Base-by-base conservation (phyloP, 2,113 vertebrate species). In the Dinomys branickii region DNA sequence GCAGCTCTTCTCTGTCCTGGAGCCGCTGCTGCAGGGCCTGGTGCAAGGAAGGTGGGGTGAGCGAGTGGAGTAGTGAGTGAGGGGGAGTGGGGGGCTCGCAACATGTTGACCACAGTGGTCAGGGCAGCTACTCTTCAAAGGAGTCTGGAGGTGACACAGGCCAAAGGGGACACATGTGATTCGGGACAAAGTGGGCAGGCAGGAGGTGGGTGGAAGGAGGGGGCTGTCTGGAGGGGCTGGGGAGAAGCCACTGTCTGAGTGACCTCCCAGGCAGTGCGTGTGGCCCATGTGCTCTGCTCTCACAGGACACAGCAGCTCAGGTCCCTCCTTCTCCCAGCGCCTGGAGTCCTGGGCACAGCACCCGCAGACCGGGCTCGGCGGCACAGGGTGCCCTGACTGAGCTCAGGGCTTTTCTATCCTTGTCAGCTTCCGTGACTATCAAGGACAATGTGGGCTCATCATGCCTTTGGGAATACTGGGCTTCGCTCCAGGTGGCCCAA, bases 331-430 rank as follows among this genome's bases (percentile, higher is more conserved):
- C 24, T 9, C 38, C 44, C 7, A 35, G 63, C 12, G 12, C 63
- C 63, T 65, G 63, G 63, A 30, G 30, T 65, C 63, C 63, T 33
- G 63, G 63, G 63, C 4, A 17, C 19, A 20, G 69, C 2, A 3
- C 69, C 69, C 3, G 0, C 67, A 38, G 71, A 38, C 22, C 71
- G 4, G n/a, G 71, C 22, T 75, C 71, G 26, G 26, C 4, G 58
- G 13, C 0, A 0, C 10, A n/a, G 38, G 33, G 11, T 7, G 1
- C 56, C 0, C 0, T 1, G 7, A n/a, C 22, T 41, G n/a, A 35
- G 22, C 7, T 5, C 3, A 38, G 13, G 13, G 35, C 63, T 20
- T 22, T 26, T 78, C 14, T 0, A 26, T 69, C 14, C n/a, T 28
- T 19, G 13, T 35, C 28, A 1, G 1, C 47, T 50, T 80, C 59